Conservation (phyloP, 2,888 invertebrate genomes). For the Eupithecia pulchellata region DNA sequence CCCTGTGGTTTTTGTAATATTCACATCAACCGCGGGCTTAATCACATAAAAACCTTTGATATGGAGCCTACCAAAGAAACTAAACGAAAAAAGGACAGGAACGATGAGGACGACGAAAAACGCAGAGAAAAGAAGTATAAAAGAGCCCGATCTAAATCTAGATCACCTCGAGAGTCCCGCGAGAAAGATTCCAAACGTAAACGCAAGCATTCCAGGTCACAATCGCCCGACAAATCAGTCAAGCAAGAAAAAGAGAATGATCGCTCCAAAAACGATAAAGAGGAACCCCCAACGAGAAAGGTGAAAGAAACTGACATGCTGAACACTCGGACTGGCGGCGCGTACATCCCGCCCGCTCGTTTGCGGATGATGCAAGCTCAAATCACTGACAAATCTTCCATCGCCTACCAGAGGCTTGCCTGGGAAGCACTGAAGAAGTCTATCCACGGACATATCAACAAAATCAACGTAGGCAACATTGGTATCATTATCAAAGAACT, state of each 20-base stretch:
- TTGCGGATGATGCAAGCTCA: slow-evolving; percentile 97
- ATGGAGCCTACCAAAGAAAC: slow-evolving; percentile 67
- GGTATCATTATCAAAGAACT: slow-evolving; percentile 95
- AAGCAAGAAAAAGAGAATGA: slow-evolving; percentile 63
- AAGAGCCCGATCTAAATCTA: slow-evolving; percentile 65
- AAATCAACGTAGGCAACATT: slow-evolving; percentile 98
- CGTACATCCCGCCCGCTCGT: slow-evolving; percentile 99
- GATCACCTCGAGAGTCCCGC: slow-evolving; percentile 55
- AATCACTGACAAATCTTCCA: slow-evolving; percentile 97
- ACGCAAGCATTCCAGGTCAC: slow-evolving; percentile 67
- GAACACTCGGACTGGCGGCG: slow-evolving; percentile 95
- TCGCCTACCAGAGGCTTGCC: slow-evolving; percentile 97
- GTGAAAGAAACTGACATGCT: slow-evolving; percentile 87
- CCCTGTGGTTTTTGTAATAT: not conserved
- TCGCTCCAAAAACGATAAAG: slow-evolving; percentile 53
- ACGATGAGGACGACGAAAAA: slow-evolving; percentile 62
- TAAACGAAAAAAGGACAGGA: slow-evolving; percentile 67
- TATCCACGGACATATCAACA: slow-evolving; percentile 98
- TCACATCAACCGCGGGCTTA: not conserved
- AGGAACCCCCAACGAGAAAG: slow-evolving; percentile 54
- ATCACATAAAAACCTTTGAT: slow-evolving; percentile 1
- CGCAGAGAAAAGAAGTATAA: slow-evolving; percentile 61
- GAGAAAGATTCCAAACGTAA: slow-evolving; percentile 65
- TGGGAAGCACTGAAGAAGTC: slow-evolving; percentile 99
- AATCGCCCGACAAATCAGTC: slow-evolving; percentile 54